Percentiles rank a stretch among this genome's conserved stretches.
Evolutionary conservation across 2,888 invertebrate genomes (phyloP).

Genomic region (Hypselothyrea guttata): DNA sequence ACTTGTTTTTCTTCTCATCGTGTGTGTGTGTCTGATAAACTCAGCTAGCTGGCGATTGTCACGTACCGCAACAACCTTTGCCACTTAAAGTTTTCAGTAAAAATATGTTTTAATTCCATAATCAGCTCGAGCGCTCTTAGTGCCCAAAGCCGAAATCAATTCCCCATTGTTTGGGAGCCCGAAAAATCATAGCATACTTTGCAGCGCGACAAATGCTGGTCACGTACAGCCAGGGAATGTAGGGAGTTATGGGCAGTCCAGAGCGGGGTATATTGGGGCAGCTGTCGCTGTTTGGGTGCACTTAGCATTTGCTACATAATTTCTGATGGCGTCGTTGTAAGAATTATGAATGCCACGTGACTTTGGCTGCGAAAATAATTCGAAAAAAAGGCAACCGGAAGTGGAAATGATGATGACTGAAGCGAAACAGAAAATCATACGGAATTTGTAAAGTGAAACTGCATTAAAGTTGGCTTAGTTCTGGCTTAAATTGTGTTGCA

Average conservation of each 20-base stretch:
- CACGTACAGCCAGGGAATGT: constrained; percentile 55
- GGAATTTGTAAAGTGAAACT: no score
- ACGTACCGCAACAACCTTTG: constrained; percentile 70
- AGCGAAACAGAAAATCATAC: no score
- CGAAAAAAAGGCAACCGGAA: constrained; percentile 1
- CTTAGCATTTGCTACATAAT: constrained; percentile 69
- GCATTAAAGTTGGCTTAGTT: no score
- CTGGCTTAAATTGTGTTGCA: no score
- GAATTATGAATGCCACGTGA: constrained; percentile 82
- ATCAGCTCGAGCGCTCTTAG: constrained; percentile 55
- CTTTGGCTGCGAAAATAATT: constrained; percentile 62
- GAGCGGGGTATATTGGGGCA: constrained; percentile 20
- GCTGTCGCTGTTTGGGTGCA: constrained; percentile 62
- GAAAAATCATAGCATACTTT: constrained; percentile 58
- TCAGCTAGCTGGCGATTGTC: constrained; percentile 55
- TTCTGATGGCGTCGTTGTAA: constrained; percentile 78
- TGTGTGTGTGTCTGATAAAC: constrained; percentile 52
- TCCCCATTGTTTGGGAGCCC: constrained; percentile 53
- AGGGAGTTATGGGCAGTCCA: neutral
- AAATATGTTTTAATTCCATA: constrained; percentile 74
- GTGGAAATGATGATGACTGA: constrained; percentile 10
- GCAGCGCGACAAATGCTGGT: constrained; percentile 65
- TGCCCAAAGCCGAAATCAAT: constrained; percentile 59
- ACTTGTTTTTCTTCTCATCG: constrained; percentile 32
- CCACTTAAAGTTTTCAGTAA: constrained; percentile 67